Conservation (phyloP, 1,140 invertebrate species). For the Hyles vespertilio region DNA sequence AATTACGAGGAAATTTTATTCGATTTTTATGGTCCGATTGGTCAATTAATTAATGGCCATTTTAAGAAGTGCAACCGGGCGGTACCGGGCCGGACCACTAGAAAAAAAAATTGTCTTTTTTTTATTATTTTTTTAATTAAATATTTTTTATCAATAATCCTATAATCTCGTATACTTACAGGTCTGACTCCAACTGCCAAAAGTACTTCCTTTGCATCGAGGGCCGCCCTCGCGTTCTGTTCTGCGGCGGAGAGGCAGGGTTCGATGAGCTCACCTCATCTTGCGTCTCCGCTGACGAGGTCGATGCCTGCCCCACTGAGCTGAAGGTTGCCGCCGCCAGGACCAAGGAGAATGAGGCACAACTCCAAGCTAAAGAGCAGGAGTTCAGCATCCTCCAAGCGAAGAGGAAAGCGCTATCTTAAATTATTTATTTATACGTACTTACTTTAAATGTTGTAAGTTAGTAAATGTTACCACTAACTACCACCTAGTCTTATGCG, state of each 20-base stretch:
- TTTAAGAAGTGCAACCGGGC: no score
- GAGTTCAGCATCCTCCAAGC: not conserved
- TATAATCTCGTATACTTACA: constrained; percentile 17
- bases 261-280: constrained; percentile 86
- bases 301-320: constrained; percentile 47
- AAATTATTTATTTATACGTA: no score
- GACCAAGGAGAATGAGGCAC: constrained; percentile 43
- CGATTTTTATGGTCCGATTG: no score
- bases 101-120: no score
- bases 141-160: no score
- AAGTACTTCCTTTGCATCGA: constrained; percentile 90
- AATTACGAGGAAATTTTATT: no score
- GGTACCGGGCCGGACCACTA: no score
- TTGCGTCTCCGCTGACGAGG: constrained; percentile 78
- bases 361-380: constrained; percentile 4
- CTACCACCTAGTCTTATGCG: no score
- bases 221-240: constrained; percentile 80
- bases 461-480: no score
- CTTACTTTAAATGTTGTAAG: no score
- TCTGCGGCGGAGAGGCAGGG: constrained; percentile 86
- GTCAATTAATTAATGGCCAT: no score
- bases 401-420: not conserved
- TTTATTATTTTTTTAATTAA: no score
- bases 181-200: constrained; percentile 82
- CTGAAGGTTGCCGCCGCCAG: constrained; percentile 37